Percentiles rank a stretch among this genome's conserved stretches.
These are phyloP conservation scores for Bambusicola thoracicus DNA, from an alignment of 2,113 vertebrate species.

Conservation along the genomic window DNA sequence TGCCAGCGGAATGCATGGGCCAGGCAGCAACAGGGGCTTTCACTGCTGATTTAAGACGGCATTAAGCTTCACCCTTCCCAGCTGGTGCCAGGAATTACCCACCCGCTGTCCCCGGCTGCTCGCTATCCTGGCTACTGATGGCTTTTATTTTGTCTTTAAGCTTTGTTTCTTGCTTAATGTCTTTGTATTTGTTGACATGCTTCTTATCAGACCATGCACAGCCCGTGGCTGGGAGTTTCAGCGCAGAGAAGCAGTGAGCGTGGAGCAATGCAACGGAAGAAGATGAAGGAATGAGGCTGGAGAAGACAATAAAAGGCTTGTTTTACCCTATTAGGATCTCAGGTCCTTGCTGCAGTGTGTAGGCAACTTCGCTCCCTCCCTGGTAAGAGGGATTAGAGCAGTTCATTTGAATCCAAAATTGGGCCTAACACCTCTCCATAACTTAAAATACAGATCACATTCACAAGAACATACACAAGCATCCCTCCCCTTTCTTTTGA, in stretches of 20 bases:
- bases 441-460: accelerated
- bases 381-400: accelerated
- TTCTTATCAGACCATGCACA: not conserved
- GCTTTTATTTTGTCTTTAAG: not conserved
- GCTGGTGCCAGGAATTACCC: slow-evolving; percentile 21
- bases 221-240: accelerated
- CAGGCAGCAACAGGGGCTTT: slow-evolving; percentile 47
- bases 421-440: not conserved
- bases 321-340: not conserved
- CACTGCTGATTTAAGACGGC: not conserved
- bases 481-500: not conserved
- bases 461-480: accelerated
- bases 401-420: not conserved
- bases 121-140: not conserved
- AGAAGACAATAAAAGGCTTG: not conserved
- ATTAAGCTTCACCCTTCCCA: slow-evolving; percentile 46
- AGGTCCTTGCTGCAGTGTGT: not conserved
- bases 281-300: not conserved
- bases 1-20: slow-evolving; percentile 66
- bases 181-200: not conserved
- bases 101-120: accelerated
- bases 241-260: not conserved
- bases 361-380: not conserved
- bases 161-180: not conserved
- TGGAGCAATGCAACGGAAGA: accelerated